Percentiles rank a stretch among this genome's conserved stretches.
These are phyloP conservation scores for Apocrypta bakeri DNA, from an alignment of 1,140 invertebrate genomes.

Conservation along the genomic window DNA sequence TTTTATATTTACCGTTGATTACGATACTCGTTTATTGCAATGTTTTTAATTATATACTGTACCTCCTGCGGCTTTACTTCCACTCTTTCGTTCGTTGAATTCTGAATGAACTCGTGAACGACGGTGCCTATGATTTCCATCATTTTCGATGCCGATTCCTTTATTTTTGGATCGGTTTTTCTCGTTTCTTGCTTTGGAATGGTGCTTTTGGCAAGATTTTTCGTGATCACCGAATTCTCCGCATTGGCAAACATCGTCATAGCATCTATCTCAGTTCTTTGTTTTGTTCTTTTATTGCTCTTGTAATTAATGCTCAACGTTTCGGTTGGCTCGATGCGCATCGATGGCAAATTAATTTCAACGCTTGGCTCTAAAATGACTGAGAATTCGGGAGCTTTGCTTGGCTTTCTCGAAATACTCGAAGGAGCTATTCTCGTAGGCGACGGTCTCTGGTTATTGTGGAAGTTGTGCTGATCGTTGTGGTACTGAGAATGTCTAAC, in stretches of 20 bases:
- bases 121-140: slow-evolving; percentile 58
- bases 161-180: slow-evolving; percentile 49
- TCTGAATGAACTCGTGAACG: slow-evolving; percentile 49
- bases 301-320: slow-evolving; percentile 48
- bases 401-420: slow-evolving; percentile 55
- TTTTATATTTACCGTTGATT: not conserved
- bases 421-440: slow-evolving; percentile 50
- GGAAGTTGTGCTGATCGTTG: slow-evolving; percentile 56
- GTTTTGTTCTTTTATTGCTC: slow-evolving; percentile 8
- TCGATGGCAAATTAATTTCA: slow-evolving; percentile 57
- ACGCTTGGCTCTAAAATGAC: slow-evolving; percentile 67
- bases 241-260: slow-evolving; percentile 11
- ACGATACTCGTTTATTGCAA: no score
- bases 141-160: slow-evolving; percentile 51
- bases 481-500: slow-evolving; percentile 56
- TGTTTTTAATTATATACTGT: slow-evolving; percentile 15
- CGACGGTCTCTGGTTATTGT: slow-evolving; percentile 43
- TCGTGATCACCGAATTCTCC: slow-evolving; percentile 31
- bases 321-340: slow-evolving; percentile 64
- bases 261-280: not conserved
- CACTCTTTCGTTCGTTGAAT: slow-evolving; percentile 56
- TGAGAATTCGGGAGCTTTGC: slow-evolving; percentile 59
- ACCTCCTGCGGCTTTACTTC: slow-evolving; percentile 68
- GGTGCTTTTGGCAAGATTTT: slow-evolving; percentile 48
- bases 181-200: slow-evolving; percentile 54